These are phyloP conservation scores for Platichthys flesus DNA, from an alignment of 2,113 vertebrate genomes.

Conservation along the genomic window DNA sequence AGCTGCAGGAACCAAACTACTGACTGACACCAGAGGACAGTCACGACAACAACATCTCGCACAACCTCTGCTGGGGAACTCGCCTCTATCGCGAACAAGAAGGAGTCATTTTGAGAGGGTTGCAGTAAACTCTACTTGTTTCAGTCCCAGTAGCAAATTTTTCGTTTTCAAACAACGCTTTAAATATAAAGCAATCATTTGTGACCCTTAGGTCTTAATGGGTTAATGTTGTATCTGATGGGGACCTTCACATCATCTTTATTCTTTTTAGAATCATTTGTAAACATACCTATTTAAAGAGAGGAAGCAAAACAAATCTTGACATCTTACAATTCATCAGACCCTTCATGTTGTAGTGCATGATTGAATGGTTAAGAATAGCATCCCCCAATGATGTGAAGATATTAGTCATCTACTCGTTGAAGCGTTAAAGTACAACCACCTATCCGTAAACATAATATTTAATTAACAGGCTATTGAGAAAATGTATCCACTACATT, in stretches of 20 bases:
- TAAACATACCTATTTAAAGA: no score
- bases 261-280: no score
- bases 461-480: neutral
- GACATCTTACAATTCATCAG: no score
- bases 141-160: no score
- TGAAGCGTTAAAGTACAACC: neutral
- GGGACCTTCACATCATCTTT: no score
- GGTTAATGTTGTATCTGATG: no score
- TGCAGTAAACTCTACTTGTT: neutral
- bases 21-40: slow-evolving; percentile 75
- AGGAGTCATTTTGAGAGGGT: neutral
- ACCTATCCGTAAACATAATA: neutral
- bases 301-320: no score
- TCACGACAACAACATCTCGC: slow-evolving; percentile 1
- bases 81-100: neutral
- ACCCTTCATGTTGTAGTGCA: no score
- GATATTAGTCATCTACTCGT: neutral
- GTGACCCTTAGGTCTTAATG: no score
- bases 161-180: no score
- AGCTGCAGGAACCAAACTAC: slow-evolving; percentile 58
- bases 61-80: neutral
- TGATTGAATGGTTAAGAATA: no score
- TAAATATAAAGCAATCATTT: no score
- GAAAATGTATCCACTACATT: neutral
- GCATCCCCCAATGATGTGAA: neutral